These are phyloP conservation scores for Micronisus gabar DNA, from an alignment of 2,113 vertebrate species.

Conservation along the genomic window DNA sequence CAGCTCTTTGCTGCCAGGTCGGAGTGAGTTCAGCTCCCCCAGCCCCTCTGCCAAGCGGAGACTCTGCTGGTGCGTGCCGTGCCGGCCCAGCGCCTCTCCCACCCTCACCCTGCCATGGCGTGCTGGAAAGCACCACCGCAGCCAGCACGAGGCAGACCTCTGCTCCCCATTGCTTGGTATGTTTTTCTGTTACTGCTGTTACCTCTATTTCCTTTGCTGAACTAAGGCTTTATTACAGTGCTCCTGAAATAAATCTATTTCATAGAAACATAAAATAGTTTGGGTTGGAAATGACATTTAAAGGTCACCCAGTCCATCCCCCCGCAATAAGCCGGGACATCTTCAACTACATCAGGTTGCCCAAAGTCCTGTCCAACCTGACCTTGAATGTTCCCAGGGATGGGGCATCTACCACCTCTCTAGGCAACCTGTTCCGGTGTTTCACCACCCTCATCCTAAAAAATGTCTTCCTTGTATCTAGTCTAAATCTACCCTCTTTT, in stretches of 20 bases:
- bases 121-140: background rate
- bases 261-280: background rate
- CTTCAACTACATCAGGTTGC: background rate
- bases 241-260: background rate
- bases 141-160: background rate
- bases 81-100: background rate
- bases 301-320: background rate
- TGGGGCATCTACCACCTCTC: background rate
- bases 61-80: accelerated
- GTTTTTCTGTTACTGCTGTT: background rate
- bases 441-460: background rate
- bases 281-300: background rate
- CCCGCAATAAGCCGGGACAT: background rate
- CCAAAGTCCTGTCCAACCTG: background rate
- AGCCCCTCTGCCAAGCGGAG: background rate
- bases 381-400: background rate
- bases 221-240: background rate
- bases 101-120: accelerated
- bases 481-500: background rate
- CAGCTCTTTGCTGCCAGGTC: background rate
- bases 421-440: background rate
- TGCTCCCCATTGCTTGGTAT: background rate
- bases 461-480: background rate
- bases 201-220: background rate
- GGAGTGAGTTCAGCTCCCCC: background rate